Evolutionary conservation across 2,888 invertebrate species (phyloP), one percentile per base, ranked within the genome.

Genomic region (Cepaea hortensis): DNA sequence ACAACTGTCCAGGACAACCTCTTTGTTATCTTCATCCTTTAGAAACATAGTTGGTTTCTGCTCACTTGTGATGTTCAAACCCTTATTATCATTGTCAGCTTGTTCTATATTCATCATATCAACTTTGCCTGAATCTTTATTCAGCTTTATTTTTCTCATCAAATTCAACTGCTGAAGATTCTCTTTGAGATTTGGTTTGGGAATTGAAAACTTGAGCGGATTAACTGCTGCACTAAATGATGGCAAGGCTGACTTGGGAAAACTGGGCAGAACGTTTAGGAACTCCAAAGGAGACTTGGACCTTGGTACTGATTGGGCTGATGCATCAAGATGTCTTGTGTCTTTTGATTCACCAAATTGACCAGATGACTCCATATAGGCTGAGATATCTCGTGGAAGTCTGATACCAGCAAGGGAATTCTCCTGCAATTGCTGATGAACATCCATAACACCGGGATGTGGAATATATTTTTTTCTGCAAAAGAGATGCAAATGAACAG

Each of bases 121-220:
- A 20, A 20, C 73, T 3, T 23, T 82, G 23, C 82, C 61, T 50
- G 61, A 23, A 55, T 85, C 79, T 23, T n/a, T 70, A 70, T 13
- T 85, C n/a, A 48, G 11, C 35, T 87, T 89, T 0, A 91, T 89
- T 81, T 87, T 89, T 68, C 87, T 88, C 70, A 97, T 95, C 91
- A 96, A 96, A 93, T 97, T 97, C 72, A 98, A 94, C 94, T 97
- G 97, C 87, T 89, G 86, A 20, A 89, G 81, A 77, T 86, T 87
- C 85, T 88, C 76, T 81, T 88, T 89, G 18, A 88, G 88, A 61
- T 88, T 81, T 48, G 86, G 85, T 70, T 86, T 86, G 15, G 82
- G 77, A 9, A 82, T 23, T 23, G 76, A 61, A 62, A 82, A 82
- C 77, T 77, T 86, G 15, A 77, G 80, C 6, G 80, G 82, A 61